Evolutionary conservation across 2,888 invertebrate species (phyloP).

Genomic region (Drosophila pseudotalamancana): DNA sequence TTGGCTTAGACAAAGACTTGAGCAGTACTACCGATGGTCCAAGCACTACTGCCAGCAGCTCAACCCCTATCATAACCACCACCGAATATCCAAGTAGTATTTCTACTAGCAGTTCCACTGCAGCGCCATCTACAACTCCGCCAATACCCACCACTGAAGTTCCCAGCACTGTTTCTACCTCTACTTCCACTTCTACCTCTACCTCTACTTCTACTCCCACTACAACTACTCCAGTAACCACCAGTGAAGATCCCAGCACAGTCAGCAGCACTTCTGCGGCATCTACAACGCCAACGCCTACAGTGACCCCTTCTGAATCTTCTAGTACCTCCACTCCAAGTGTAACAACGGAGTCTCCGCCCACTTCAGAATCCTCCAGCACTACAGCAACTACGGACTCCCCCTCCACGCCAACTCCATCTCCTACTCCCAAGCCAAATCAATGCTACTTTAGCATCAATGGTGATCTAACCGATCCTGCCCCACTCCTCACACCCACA

Average conservation of each 20-base stretch:
- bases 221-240: not conserved
- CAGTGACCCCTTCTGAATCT: not conserved
- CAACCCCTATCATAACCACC: not conserved
- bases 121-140: not conserved
- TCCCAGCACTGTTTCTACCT: not conserved
- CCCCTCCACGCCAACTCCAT: conserved; percentile 15
- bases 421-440: conserved; percentile 31
- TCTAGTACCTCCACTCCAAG: not conserved
- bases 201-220: not conserved
- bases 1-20: conserved; percentile 59
- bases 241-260: conserved; percentile 11
- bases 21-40: conserved; percentile 16
- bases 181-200: not conserved
- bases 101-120: not conserved
- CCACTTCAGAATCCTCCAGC: conserved; percentile 3
- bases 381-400: conserved; percentile 13
- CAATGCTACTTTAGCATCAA: conserved; percentile 67
- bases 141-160: not conserved
- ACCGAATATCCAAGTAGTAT: not conserved
- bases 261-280: not conserved
- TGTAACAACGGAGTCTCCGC: not conserved
- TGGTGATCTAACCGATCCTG: conserved; percentile 84
- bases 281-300: not conserved
- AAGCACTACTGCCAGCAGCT: not conserved
- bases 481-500: conserved; percentile 86